A percentile compares a stretch with the other conserved stretches of the same genome.
Conservation (phyloP, 2,113 vertebrate genomes). For the Corapipo altera region DNA sequence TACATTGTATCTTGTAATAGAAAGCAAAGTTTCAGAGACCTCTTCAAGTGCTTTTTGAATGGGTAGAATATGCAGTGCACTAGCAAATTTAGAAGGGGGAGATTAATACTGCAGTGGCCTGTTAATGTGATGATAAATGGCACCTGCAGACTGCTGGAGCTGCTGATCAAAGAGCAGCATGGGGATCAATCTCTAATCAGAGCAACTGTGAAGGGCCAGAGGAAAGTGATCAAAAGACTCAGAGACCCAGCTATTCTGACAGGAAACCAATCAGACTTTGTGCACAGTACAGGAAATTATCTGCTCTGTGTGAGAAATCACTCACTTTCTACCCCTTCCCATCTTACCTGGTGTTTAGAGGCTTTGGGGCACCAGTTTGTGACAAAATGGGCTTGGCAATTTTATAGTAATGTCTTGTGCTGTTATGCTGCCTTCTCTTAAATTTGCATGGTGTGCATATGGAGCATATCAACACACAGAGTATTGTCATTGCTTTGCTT, state of each 20-base stretch:
- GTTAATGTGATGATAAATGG: constrained; percentile 72
- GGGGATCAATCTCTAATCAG: constrained; percentile 71
- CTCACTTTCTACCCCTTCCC: not conserved
- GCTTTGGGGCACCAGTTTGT: not conserved
- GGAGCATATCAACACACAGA: not conserved
- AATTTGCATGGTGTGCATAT: not conserved
- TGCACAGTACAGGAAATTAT: constrained; percentile 66
- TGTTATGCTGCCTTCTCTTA: not conserved
- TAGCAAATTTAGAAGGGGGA: not conserved
- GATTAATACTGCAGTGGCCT: constrained; percentile 41
- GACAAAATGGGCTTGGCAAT: not conserved
- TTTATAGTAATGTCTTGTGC: not conserved
- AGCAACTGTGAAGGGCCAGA: constrained; percentile 53
- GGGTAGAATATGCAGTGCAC: not conserved
- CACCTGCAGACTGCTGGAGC: constrained; percentile 73
- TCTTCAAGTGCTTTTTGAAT: not conserved
- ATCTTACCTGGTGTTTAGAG: not conserved
- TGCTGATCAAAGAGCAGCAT: constrained; percentile 75
- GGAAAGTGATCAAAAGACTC: constrained; percentile 79
- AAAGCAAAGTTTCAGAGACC: constrained; percentile 2
- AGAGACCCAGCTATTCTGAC: constrained; percentile 54
- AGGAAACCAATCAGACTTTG: constrained; percentile 75
- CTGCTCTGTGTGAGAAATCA: constrained; percentile 20
- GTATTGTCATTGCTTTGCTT: not conserved
- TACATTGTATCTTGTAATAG: not conserved